Evolutionary conservation across 1,140 invertebrate species (phyloP).

Genomic region (Subanguina moxae): DNA sequence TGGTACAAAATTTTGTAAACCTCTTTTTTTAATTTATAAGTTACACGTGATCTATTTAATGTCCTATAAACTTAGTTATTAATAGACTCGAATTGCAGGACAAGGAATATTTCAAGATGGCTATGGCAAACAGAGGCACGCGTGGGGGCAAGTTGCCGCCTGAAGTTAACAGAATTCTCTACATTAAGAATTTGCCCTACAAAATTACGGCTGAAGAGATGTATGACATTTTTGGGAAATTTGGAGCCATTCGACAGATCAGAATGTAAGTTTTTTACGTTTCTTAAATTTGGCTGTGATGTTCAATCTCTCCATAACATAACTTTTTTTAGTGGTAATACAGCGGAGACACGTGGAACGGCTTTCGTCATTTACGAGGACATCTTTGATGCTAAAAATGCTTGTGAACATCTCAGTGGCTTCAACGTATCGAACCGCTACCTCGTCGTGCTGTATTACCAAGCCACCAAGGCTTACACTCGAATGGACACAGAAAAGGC

Average conservation of each 20-base stretch:
- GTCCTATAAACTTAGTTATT: too few species aligned
- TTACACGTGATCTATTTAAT: too few species aligned
- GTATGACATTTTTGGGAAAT: conserved; percentile 99
- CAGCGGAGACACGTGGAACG: conserved; percentile 91
- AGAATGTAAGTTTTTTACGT: conserved; percentile 77
- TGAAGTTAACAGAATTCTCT: conserved; percentile 94
- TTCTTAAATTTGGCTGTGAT: neutral
- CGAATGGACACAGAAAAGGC: conserved; percentile 93
- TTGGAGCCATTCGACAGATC: conserved; percentile 96
- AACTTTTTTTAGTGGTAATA: conserved; percentile 77
- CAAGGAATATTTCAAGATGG: conserved; percentile 40
- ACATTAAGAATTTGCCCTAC: conserved; percentile 93
- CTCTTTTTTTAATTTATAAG: too few species aligned
- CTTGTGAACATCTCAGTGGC: conserved; percentile 95
- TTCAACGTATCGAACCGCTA: conserved; percentile 97
- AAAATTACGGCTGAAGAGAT: conserved; percentile 99
- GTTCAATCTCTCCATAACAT: neutral
- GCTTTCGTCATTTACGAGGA: conserved; percentile 99
- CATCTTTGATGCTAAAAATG: conserved; percentile 97
- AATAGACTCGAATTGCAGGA: too few species aligned
- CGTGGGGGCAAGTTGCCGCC: conserved; percentile 71
- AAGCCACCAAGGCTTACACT: conserved; percentile 78
- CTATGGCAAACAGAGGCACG: conserved; percentile 50
- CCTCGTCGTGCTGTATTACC: conserved; percentile 93
- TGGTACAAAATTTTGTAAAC: too few species aligned